A percentile compares a stretch with the other conserved stretches of the same genome.
These are phyloP conservation scores for Indicator maculatus DNA, from an alignment of 2,113 vertebrate genomes.

Conservation along the genomic window DNA sequence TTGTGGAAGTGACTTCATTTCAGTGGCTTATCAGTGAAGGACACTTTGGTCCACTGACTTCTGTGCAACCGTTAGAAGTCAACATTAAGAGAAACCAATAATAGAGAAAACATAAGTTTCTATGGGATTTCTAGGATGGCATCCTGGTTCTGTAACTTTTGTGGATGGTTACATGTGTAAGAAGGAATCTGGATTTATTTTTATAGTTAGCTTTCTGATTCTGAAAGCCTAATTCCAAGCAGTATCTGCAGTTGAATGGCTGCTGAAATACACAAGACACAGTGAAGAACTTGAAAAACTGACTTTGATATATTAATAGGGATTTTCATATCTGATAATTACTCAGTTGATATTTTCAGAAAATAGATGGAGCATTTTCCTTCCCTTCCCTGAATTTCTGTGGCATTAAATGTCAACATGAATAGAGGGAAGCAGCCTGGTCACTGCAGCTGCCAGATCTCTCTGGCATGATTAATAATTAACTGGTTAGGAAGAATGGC, in stretches of 20 bases:
- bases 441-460: not conserved
- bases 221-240: not conserved
- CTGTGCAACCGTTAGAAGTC: not conserved
- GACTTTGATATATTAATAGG: not conserved
- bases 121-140: not conserved
- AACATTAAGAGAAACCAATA: not conserved
- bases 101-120: not conserved
- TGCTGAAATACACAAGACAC: not conserved
- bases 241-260: not conserved
- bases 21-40: not conserved
- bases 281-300: not conserved
- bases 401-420: not conserved
- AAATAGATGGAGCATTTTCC: not conserved
- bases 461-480: conserved; percentile 13
- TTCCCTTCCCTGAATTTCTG: not conserved
- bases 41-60: not conserved
- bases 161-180: not conserved
- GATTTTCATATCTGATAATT: not conserved
- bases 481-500: not conserved
- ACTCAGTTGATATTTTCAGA: not conserved
- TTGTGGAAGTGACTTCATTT: not conserved
- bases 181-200: not conserved
- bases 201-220: not conserved
- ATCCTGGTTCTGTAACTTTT: not conserved
- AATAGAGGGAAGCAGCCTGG: not conserved